These are phyloP conservation scores for Crotalus tigris DNA, from an alignment of 2,113 vertebrate genomes.

Conservation along the genomic window DNA sequence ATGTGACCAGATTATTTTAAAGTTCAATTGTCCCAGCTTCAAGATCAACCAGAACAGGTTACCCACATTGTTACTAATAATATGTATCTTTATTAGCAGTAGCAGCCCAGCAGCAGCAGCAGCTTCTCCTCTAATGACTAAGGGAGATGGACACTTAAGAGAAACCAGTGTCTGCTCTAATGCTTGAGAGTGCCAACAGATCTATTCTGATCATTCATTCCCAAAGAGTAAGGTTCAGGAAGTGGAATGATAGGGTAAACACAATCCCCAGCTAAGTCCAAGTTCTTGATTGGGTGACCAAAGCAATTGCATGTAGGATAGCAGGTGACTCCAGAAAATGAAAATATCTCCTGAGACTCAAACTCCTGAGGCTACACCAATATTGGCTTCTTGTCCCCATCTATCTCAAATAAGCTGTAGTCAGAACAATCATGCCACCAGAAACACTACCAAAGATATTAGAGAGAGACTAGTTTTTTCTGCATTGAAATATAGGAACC, in stretches of 20 bases:
- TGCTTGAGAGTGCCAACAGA: neutral
- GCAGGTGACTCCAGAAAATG: neutral
- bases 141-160: neutral
- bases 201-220: neutral
- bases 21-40: no score
- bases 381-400: neutral
- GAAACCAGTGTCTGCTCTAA: neutral
- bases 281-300: neutral
- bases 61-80: no score
- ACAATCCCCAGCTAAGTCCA: neutral
- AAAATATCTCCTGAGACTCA: neutral
- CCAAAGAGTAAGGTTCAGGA: neutral
- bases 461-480: neutral
- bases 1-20: neutral
- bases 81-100: neutral
- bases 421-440: neutral
- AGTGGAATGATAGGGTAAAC: neutral
- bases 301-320: neutral
- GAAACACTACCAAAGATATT: neutral
- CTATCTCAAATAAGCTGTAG: neutral
- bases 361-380: neutral
- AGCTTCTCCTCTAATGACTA: neutral
- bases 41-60: neutral
- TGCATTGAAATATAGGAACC: slow-evolving; percentile 28
- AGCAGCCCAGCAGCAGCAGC: neutral